Percentiles rank a stretch among this genome's conserved stretches.
Conservation (phyloP, 2,797 vertebrate genomes). For the Thunnus albacares region DNA sequence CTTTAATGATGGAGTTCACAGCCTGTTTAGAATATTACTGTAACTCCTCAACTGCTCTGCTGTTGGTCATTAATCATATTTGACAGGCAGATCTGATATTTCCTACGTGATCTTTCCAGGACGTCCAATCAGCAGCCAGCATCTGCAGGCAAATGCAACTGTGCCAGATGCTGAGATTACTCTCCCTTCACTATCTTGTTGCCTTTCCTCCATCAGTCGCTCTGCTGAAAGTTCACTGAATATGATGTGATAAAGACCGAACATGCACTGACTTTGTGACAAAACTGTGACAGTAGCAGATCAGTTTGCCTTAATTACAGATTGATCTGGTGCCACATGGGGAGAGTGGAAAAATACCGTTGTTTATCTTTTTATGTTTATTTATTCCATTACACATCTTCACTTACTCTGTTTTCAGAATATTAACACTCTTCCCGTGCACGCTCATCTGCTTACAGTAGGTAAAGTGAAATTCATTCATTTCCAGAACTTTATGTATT, state of each 20-base stretch:
- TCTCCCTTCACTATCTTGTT: constrained; percentile 45
- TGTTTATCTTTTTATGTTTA: too few relatives aligned
- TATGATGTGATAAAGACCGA: constrained; percentile 33
- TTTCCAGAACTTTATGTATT: too few relatives aligned
- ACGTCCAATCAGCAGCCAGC: constrained; percentile 62
- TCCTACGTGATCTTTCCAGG: constrained; percentile 65
- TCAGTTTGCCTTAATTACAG: constrained; percentile 35
- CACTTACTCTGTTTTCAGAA: too few relatives aligned
- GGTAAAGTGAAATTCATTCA: too few relatives aligned
- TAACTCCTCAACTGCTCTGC: constrained; percentile 33
- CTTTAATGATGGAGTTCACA: constrained; percentile 27
- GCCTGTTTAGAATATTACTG: constrained; percentile 36
- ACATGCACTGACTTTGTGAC: not conserved
- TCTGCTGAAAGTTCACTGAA: constrained; percentile 63
- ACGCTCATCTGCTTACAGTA: too few relatives aligned
- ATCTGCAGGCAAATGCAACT: constrained; percentile 62
- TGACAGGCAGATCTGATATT: constrained; percentile 72
- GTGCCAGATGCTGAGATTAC: constrained; percentile 67
- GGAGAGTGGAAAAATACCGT: too few relatives aligned
- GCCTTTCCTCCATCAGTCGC: constrained; percentile 36
- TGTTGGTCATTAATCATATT: constrained; percentile 66
- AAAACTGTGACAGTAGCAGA: not conserved
- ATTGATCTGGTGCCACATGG: not conserved
- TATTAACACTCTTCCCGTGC: too few relatives aligned
- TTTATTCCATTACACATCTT: too few relatives aligned